Evolutionary conservation across 2,797 vertebrate genomes (phyloP), one percentile per base, ranked within the genome.

Genomic region (Melanitta fusca): DNA sequence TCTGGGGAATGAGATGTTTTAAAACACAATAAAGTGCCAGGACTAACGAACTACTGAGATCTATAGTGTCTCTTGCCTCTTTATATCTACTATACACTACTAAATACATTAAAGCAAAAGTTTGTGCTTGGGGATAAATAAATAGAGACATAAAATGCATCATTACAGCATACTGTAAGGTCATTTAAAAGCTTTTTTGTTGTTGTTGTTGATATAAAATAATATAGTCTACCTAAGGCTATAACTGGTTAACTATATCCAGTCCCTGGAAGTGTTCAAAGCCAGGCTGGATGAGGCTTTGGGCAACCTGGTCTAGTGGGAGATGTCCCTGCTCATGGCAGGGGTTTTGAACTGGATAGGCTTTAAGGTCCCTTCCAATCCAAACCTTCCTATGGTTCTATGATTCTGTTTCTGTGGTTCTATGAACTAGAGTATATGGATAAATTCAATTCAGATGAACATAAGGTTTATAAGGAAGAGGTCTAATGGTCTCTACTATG

Each of bases 61-160:
- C 84, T 72, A 41, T 56, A 78, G 32, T 38, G 81, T 93, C 90
- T 90, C 85, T 80, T 96, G 69, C 38, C 38, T 85, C 86, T 89
- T 97, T 91, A 80, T 47, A 54, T 89, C 80, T 91, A 69, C 68
- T 9, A 19, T 89, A 30, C 64, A 91, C 68, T 90, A 80, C 70
- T 89, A 91, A 95, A 89, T 36, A 30, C 16, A 78, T 36, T 58
- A 71, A 62, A 85, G 58, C 88, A 93, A 91, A 93, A 85, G 36
- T 71, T 73, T 20, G 41, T 2, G 9, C 41, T 24, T 36, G 13
- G 93, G 75, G 86, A 92, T 65, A 56, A 80, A 89, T 89, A 86
- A 94, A 94, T 41, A 80, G 69, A 85, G 88, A 94, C 45, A 89
- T 88, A 92, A 95, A 95, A 85, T 28, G 34, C 43, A 72, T 60